These are phyloP conservation scores for Tursiops truncatus DNA, from an alignment of 2,113 vertebrate species.

Conservation along the genomic window DNA sequence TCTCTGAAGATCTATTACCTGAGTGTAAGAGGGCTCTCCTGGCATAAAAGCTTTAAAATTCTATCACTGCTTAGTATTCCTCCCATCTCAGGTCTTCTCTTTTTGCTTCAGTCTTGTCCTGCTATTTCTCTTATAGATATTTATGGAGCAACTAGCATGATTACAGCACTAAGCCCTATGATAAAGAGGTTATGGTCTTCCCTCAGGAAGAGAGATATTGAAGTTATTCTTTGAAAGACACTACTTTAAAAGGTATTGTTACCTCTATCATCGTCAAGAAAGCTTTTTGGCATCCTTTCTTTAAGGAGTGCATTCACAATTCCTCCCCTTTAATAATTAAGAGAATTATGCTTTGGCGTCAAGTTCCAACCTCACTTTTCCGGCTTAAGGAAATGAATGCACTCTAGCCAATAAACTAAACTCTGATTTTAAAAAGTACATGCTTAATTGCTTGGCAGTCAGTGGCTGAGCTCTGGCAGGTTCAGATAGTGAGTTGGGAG, in stretches of 20 bases:
- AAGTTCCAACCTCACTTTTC: background rate
- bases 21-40: background rate
- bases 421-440: background rate
- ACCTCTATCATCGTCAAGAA: background rate
- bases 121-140: background rate
- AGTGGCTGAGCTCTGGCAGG: background rate
- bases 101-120: background rate
- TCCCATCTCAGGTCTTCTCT: background rate
- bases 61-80: background rate
- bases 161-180: too few relatives aligned
- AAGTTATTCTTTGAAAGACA: background rate
- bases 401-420: background rate
- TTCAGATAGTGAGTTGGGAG: background rate
- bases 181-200: background rate
- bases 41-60: background rate
- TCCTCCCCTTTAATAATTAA: background rate
- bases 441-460: background rate
- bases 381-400: constrained; percentile 35
- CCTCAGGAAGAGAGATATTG: background rate
- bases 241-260: background rate
- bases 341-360: background rate
- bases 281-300: background rate
- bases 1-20: background rate
- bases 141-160: background rate
- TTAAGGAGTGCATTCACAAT: background rate